Evolutionary conservation across 2,797 vertebrate genomes (phyloP).

Genomic region (Amniataba percoides): DNA sequence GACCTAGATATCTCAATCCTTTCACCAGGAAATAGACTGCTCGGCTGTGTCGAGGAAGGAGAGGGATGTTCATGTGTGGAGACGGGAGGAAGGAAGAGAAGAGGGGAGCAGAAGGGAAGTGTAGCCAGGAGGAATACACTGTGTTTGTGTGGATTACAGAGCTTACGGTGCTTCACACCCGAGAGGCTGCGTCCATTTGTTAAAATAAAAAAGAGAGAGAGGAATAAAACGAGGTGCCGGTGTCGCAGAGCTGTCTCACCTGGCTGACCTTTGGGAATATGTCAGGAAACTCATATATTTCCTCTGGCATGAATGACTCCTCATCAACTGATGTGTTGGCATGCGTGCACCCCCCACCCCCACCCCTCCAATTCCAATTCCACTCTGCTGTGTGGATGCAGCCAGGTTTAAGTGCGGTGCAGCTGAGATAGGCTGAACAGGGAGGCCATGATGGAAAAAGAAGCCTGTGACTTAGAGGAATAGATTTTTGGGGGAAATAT

Average conservation of each 20-base stretch:
- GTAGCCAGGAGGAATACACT: constrained; percentile 14
- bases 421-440: constrained; percentile 2
- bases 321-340: constrained; percentile 16
- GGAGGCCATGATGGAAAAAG: background rate
- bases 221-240: background rate
- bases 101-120: background rate
- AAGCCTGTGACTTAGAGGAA: background rate
- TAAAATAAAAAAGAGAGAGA: constrained; percentile 46
- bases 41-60: constrained; percentile 63
- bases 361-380: constrained; percentile 18
- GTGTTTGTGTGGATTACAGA: constrained; percentile 29
- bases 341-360: background rate
- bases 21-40: constrained; percentile 27
- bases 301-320: constrained; percentile 46
- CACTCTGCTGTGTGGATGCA: constrained; percentile 4
- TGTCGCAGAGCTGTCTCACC: constrained; percentile 41
- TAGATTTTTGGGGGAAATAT: constrained; percentile 1
- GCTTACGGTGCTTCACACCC: constrained; percentile 41
- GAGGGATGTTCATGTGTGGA: background rate
- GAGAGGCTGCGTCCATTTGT: constrained; percentile 47
- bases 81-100: background rate
- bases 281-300: constrained; percentile 42
- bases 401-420: background rate
- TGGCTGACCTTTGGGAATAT: constrained; percentile 45
- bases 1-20: constrained; percentile 30